phyloP scores from a whole-genome alignment of 92 coral and sea anemone species.

The Paragorgia papillata region DNA sequence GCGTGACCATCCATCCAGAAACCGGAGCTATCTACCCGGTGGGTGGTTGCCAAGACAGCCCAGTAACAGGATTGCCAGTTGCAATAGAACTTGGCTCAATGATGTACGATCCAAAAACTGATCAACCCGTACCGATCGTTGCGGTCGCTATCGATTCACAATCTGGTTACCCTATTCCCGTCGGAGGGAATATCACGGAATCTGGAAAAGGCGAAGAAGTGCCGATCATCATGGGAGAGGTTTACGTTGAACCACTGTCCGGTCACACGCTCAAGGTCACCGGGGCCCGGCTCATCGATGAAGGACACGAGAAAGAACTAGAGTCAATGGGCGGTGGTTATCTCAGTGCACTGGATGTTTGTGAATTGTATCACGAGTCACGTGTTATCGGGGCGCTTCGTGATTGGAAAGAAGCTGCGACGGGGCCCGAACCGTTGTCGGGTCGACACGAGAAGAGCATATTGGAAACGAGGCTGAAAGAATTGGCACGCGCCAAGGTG shows the following conservation, averaged over 20 bases:
- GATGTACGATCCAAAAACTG: constrained; percentile 94
- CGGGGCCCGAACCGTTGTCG: constrained; percentile 77
- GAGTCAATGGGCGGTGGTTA: constrained; percentile 98
- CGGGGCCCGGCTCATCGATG: constrained; percentile 87
- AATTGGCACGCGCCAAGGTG: constrained; percentile 22
- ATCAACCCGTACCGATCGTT: constrained; percentile 87
- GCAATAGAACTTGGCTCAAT: constrained; percentile 98
- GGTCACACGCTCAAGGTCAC: constrained; percentile 82
- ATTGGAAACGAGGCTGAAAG: constrained; percentile 63
- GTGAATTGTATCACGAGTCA: constrained; percentile 86
- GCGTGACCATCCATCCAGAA: constrained; percentile 98
- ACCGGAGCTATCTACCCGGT: constrained; percentile 94
- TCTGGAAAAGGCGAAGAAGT: constrained; percentile 91
- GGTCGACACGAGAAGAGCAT: constrained; percentile 92
- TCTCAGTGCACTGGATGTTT: constrained; percentile 87
- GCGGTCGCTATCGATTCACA: constrained; percentile 84
- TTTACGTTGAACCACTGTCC: constrained; percentile 86
- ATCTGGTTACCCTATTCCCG: constrained; percentile 87
- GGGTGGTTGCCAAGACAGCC: constrained; percentile 95
- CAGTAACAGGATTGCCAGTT: constrained; percentile 95
- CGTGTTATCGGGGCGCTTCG: constrained; percentile 88
- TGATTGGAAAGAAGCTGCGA: constrained; percentile 74
- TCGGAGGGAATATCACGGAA: constrained; percentile 89
- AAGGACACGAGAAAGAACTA: constrained; percentile 87
- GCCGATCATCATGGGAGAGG: constrained; percentile 80